These are phyloP conservation scores for Trachelus iudaicus DNA, from an alignment of 2,888 invertebrate species.

Conservation along the genomic window DNA sequence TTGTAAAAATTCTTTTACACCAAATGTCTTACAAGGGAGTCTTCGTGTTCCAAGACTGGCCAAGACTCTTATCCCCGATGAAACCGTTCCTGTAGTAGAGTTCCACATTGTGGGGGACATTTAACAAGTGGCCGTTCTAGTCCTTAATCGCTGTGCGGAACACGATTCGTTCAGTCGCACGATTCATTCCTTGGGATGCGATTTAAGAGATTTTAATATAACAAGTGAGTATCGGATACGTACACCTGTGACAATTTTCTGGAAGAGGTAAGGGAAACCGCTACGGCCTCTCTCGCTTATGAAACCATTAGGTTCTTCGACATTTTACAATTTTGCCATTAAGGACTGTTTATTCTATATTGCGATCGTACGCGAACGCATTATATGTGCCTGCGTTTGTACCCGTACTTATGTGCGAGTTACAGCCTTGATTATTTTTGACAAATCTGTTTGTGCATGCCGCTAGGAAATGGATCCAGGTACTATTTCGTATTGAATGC, in stretches of 20 bases:
- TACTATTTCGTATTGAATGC: slow-evolving; percentile 22
- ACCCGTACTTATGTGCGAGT: neutral
- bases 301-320: neutral
- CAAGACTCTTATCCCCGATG: neutral
- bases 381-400: neutral
- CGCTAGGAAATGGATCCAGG: slow-evolving; percentile 53
- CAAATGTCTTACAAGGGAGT: neutral
- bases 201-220: neutral
- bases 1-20: neutral
- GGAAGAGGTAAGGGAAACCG: neutral
- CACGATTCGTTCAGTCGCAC: slow-evolving; percentile 34
- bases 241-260: neutral
- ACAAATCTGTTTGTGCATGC: slow-evolving; percentile 33
- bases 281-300: neutral
- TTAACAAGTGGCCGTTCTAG: slow-evolving; percentile 55
- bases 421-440: neutral
- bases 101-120: slow-evolving; percentile 11
- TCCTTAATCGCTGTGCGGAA: slow-evolving; percentile 49
- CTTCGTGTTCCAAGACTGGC: neutral
- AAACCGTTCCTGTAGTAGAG: neutral
- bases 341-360: neutral
- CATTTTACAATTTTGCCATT: neutral
- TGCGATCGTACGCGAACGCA: neutral
- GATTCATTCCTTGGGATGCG: neutral
- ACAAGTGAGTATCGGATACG: neutral